Evolutionary conservation across 1,140 invertebrate species (phyloP), one percentile per base, ranked within the genome.

Genomic region (Drosophila jambulina): DNA sequence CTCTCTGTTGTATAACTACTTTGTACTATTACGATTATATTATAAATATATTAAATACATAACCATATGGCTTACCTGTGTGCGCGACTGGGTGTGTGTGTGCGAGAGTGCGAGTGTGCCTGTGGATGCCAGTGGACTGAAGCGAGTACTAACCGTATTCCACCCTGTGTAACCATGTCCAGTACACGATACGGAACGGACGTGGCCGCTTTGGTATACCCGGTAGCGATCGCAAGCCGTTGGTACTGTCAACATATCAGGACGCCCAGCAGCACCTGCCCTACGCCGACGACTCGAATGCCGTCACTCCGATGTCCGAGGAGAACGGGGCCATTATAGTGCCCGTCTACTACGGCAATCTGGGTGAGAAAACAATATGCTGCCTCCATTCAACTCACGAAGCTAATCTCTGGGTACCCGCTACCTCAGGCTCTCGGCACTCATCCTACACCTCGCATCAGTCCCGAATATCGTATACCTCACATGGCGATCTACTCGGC

Each of bases 251-350:
- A 81, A 98, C 97, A 57, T 98, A 98, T 94, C 94, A 99, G 91
- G 98, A 99, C 93, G 98, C 98, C 62, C 97, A 99, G 93, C 98
- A 98, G 94, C 97, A 99, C 93, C 95, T 99, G 85, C 98, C 98
- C 17, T 99, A 98, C 93, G 98, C 98, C 29, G 98, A 99, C 93
- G 98, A 99, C 93, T 99, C 98, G 49, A 98, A 98, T 91, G 98
- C 98, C 54, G 98, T 99, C 4, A 99, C 98, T 48, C 98, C 98
- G 15, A 98, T 99, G 97, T 99, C 98, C 57, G 98, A 99, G 94
- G 98, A 99, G 93, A 98, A 98, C 93, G 97, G 98, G 79, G 97
- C 97, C 78, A 98, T 98, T 93, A 97, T 98, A 80, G 96, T 98
- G 74, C 97, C 97, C 9, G 96, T 97, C 81, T 97, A 97, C 93